phyloP scores from a whole-genome alignment of 2,888 invertebrate genomes.

The Drosophila mulleri region DNA sequence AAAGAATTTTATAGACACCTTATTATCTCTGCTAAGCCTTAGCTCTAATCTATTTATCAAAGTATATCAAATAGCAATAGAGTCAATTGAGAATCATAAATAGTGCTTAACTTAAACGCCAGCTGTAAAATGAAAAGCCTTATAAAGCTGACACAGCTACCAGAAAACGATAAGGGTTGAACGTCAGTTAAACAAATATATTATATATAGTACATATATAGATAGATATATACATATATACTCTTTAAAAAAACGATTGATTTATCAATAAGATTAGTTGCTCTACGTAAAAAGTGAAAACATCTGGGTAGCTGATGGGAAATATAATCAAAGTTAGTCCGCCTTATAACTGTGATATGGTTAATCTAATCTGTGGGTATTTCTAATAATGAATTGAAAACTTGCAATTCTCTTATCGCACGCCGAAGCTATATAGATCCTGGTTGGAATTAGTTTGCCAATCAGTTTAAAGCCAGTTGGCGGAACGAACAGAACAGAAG shows the following conservation, averaged over 20 bases:
- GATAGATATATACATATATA: slow-evolving; percentile 4
- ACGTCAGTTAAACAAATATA: background rate
- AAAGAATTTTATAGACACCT: too few species aligned
- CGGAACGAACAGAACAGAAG: background rate
- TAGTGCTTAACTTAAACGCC: background rate
- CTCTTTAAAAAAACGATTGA: slow-evolving; percentile 25
- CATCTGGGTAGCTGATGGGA: slow-evolving; percentile 19
- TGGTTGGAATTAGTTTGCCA: background rate
- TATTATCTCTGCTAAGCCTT: background rate
- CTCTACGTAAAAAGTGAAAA: slow-evolving; percentile 4
- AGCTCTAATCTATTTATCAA: background rate
- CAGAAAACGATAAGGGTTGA: background rate
- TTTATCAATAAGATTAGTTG: slow-evolving; percentile 32
- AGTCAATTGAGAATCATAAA: background rate
- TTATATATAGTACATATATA: background rate
- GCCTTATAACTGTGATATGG: slow-evolving; percentile 8
- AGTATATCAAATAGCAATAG: background rate
- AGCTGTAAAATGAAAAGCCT: background rate
- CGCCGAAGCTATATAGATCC: slow-evolving; percentile 19
- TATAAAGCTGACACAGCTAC: background rate
- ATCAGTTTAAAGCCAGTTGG: slow-evolving; percentile 26
- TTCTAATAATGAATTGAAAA: slow-evolving; percentile 30
- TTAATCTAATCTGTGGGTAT: slow-evolving; percentile 48
- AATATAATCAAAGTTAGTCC: background rate
- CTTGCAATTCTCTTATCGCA: slow-evolving; percentile 31